These are phyloP conservation scores for Artibeus jamaicensis DNA, from an alignment of 2,797 vertebrate genomes.

Conservation along the genomic window DNA sequence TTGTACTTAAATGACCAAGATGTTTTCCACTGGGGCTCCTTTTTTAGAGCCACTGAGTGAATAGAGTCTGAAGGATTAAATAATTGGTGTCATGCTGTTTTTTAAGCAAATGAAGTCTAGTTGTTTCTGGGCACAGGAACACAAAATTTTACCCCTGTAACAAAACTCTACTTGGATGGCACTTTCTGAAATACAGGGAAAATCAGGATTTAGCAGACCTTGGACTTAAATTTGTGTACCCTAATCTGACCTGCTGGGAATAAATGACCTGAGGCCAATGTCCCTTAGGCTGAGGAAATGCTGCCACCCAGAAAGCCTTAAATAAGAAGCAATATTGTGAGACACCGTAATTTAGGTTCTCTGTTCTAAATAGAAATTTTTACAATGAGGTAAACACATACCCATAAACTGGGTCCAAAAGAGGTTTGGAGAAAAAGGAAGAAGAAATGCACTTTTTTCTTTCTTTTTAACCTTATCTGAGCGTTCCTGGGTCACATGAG, in stretches of 20 bases:
- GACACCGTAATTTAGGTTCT: constrained; percentile 38
- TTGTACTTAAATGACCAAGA: constrained; percentile 69
- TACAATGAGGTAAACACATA: neutral
- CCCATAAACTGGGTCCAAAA: constrained; percentile 20
- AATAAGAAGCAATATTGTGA: constrained; percentile 50
- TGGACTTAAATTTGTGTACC: constrained; percentile 59
- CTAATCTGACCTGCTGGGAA: constrained; percentile 57
- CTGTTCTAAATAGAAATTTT: constrained; percentile 37
- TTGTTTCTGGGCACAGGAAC: neutral
- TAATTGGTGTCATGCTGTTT: constrained; percentile 48
- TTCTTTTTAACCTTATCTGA: constrained; percentile 83
- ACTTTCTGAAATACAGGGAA: constrained; percentile 28
- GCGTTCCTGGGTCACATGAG: constrained; percentile 81
- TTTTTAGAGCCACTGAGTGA: constrained; percentile 54
- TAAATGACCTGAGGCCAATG: constrained; percentile 63
- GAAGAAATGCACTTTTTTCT: constrained; percentile 59
- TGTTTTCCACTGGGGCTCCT: constrained; percentile 63
- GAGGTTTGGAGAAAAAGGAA: neutral
- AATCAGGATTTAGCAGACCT: constrained; percentile 47
- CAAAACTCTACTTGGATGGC: neutral
- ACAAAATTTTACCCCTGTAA: constrained; percentile 41
- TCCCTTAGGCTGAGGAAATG: constrained; percentile 62
- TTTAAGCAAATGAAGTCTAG: constrained; percentile 63
- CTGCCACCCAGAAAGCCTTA: neutral
- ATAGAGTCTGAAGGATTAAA: constrained; percentile 59